Evolutionary conservation across 2,888 invertebrate species (phyloP).

Genomic region (Luperina testacea): DNA sequence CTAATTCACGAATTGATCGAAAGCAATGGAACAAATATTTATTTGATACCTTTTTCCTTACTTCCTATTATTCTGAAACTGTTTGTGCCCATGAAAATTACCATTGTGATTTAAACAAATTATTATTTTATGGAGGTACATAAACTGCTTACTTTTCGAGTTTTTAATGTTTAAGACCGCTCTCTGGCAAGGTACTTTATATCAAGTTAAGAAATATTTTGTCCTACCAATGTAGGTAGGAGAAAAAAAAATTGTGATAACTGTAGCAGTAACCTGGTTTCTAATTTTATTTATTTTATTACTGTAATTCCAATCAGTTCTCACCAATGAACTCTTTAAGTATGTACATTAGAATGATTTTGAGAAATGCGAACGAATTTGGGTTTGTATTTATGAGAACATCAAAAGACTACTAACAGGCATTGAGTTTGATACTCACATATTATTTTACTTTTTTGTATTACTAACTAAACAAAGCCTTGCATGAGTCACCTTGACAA

Average conservation of each 20-base stretch:
- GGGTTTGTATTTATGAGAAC: neutral
- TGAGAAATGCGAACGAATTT: neutral
- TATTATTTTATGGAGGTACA: neutral
- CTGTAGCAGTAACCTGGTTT: neutral
- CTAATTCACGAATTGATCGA: neutral
- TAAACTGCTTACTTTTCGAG: neutral
- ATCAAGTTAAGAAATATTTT: neutral
- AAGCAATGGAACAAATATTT: neutral
- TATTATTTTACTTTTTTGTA: neutral
- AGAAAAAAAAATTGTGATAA: neutral
- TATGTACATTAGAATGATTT: neutral
- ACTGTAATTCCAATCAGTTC: neutral
- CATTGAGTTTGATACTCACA: neutral
- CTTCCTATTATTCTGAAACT: neutral
- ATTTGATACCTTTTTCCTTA: neutral
- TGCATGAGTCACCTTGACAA: neutral
- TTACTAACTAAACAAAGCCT: neutral
- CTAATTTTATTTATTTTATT: neutral
- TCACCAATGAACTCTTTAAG: neutral
- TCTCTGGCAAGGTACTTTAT: neutral
- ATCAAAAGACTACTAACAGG: neutral
- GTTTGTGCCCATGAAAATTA: neutral
- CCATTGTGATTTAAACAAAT: neutral
- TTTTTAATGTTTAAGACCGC: neutral
- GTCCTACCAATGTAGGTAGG: neutral